Base-by-base conservation (phyloP, 2,888 invertebrate genomes). In the Disparrhopalites patrizii region DNA sequence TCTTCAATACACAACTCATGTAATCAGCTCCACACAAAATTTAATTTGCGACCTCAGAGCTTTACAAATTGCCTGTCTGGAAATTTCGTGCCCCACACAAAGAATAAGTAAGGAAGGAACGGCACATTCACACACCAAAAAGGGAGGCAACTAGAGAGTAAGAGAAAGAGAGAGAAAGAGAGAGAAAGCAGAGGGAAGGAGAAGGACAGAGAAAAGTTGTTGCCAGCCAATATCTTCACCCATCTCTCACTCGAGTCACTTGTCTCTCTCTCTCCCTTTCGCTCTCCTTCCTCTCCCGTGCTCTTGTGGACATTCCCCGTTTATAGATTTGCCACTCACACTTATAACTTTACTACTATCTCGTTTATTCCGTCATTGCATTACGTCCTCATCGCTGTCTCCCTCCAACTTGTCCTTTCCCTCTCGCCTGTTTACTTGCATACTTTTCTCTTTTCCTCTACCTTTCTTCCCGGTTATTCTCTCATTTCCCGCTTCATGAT, bases 31-130 rank as follows among this genome's bases (percentile, higher is more conserved):
- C 57, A 68, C 66, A 69, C 68, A 72, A 72, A 70, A 72, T 70
- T 72, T 72, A 72, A 72, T 72, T 72, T 72, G 72, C 72, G 72
- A 72, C 72, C 72, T 72, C 72, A 70, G 69, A 69, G 70, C 70
- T 70, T 72, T 72, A 72, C 72, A 72, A 72, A 72, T 72, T 72
- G 72, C 70, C 72, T 72, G 72, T 72, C 72, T 66, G 65, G 70
- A 68, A 68, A 68, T 68, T 68, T 62, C 70, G 68, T 72, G 67
- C 68, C 66, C 69, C 69, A 72, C 70, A 72, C 15, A 36, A 36
- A 36, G 36, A 36, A 15, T 10, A 36, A 10, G 36, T 7, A 36
- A 36, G 36, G 36, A 36, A 15, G 36, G 7, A 36, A 36, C 7
- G 15, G 36, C 36, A n/a, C n/a, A n/a, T n/a, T n/a, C n/a, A n/a